phyloP scores from a whole-genome alignment of 2,888 invertebrate species.

The Nomada ferruginata region DNA sequence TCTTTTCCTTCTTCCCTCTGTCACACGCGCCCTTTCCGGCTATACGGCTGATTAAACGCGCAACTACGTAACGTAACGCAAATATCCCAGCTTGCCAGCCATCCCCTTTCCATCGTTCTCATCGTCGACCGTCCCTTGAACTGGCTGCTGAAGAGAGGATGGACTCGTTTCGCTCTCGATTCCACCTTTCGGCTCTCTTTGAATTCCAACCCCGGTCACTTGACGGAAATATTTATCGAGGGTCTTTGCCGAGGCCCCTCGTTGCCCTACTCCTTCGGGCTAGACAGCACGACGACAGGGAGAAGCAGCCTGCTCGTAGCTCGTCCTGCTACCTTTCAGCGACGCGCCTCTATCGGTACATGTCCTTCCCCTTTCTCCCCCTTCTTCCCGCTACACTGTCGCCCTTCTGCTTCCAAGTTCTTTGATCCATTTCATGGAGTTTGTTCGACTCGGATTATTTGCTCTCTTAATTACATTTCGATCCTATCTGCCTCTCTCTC shows the following conservation, averaged over 20 bases:
- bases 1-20: slow-evolving; percentile 72
- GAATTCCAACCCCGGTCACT: slow-evolving; percentile 82
- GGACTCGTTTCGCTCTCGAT: slow-evolving; percentile 76
- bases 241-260: slow-evolving; percentile 69
- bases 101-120: slow-evolving; percentile 50
- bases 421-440: slow-evolving; percentile 80
- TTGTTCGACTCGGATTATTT: slow-evolving; percentile 81
- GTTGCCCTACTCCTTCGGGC: slow-evolving; percentile 70
- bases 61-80: slow-evolving; percentile 83
- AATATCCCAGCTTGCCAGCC: slow-evolving; percentile 78
- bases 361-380: slow-evolving; percentile 38
- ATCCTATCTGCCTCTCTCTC: slow-evolving; percentile 64
- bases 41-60: slow-evolving; percentile 83
- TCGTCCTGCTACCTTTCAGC: slow-evolving; percentile 65
- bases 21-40: slow-evolving; percentile 77
- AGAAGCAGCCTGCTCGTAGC: slow-evolving; percentile 61
- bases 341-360: slow-evolving; percentile 61
- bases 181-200: slow-evolving; percentile 82
- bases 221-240: slow-evolving; percentile 84
- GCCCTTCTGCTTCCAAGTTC: slow-evolving; percentile 71
- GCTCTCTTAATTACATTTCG: slow-evolving; percentile 83
- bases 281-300: slow-evolving; percentile 73
- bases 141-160: slow-evolving; percentile 50
- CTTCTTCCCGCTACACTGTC: neutral
- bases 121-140: slow-evolving; percentile 53